A percentile compares a stretch with the other conserved stretches of the same genome.
These are phyloP conservation scores for Tetramorium simillimum DNA, from an alignment of 1,140 invertebrate species.

Conservation along the genomic window DNA sequence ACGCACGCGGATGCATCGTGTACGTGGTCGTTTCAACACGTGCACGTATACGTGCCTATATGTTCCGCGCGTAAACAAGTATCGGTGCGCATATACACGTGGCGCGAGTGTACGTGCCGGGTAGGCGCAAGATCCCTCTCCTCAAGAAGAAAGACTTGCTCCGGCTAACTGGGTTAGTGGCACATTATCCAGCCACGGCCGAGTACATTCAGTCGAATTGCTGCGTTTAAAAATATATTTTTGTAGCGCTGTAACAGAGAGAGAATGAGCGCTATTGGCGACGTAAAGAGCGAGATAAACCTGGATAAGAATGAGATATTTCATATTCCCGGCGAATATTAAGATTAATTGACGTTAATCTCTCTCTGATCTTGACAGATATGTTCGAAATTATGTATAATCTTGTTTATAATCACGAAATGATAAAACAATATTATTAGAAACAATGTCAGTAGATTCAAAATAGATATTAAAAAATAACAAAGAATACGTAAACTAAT, in stretches of 20 bases:
- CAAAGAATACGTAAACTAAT: not conserved
- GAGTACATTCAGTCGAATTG: slow-evolving; percentile 82
- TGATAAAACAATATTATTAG: not conserved
- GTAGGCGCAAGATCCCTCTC: slow-evolving; percentile 71
- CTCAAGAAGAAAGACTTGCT: slow-evolving; percentile 83
- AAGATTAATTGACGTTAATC: not conserved
- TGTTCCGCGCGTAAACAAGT: not conserved
- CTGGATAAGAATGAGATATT: not conserved
- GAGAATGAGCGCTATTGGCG: not conserved
- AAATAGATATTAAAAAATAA: not conserved
- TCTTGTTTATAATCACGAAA: not conserved
- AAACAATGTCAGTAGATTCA: no score
- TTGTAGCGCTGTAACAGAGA: slow-evolving; percentile 50
- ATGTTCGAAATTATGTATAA: not conserved
- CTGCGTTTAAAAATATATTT: slow-evolving; percentile 81
- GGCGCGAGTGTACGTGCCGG: slow-evolving; percentile 37
- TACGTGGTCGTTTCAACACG: not conserved
- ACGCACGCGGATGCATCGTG: not conserved
- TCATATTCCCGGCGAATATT: not conserved
- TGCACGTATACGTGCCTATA: not conserved
- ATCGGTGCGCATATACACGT: not conserved
- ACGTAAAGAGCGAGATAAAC: not conserved
- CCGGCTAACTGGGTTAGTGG: slow-evolving; percentile 84
- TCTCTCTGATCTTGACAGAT: not conserved
- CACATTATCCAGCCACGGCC: slow-evolving; percentile 81